Percentiles rank a stretch among this genome's conserved stretches.
These are phyloP conservation scores for Scolopax mira DNA, from an alignment of 2,113 vertebrate genomes.

Conservation along the genomic window DNA sequence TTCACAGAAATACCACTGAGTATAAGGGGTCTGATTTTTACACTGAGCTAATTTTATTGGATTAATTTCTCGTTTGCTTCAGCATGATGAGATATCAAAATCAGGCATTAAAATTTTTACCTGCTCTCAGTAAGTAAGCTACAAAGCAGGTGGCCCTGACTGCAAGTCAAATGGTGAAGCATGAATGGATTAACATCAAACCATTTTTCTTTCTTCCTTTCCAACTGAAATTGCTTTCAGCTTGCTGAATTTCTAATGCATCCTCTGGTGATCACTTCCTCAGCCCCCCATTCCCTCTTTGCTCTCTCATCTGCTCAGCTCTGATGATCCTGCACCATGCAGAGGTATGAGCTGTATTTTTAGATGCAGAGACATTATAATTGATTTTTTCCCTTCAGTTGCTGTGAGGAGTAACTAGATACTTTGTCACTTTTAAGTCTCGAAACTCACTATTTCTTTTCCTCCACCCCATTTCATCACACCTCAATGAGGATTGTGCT, in stretches of 20 bases:
- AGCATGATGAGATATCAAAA: background rate
- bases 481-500: background rate
- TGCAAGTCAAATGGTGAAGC: constrained; percentile 15
- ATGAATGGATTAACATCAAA: constrained; percentile 44
- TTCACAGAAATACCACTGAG: background rate
- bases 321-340: constrained; percentile 11
- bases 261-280: constrained; percentile 1
- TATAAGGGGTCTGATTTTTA: background rate
- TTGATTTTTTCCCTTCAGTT: constrained; percentile 10
- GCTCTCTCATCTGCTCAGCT: background rate
- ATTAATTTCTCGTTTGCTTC: background rate
- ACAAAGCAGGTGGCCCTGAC: background rate
- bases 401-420: background rate
- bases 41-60: background rate
- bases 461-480: constrained; percentile 48
- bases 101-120: background rate
- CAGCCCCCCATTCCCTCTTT: background rate
- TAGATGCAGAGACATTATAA: constrained; percentile 43
- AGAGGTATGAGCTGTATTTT: constrained; percentile 26
- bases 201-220: constrained; percentile 19
- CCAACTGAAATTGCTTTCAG: constrained; percentile 34
- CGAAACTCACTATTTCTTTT: constrained; percentile 31
- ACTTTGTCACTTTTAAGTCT: constrained; percentile 50
- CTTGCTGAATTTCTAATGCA: constrained; percentile 30
- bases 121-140: background rate